Base-by-base conservation (phyloP, 2,888 invertebrate genomes). In the Diarsia rubi region DNA sequence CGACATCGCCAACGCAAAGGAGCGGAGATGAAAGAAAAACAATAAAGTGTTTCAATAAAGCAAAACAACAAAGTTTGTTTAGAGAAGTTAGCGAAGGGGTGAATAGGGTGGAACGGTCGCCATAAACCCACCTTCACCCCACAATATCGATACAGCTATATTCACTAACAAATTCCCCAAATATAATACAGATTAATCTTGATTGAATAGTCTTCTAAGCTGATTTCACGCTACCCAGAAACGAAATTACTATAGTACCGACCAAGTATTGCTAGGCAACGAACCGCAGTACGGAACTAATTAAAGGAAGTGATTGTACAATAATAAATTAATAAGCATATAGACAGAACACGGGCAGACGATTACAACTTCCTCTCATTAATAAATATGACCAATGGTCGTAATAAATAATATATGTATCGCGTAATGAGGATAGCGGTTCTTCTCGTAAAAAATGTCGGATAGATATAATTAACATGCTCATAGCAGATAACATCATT, bases 1-100 rank as follows among this genome's bases (percentile, higher is more conserved):
- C 84, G 89, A 83, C 86, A 80, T 78, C 78, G 82, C 80, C 86
- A 85, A 87, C 84, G 91, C 92, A 93, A 94, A 93, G 91, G 90
- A 86, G 80, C 91, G 88, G 83, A 91, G 93, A 94, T 93, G 94
- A 95, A 95, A 95, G 94, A 93, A 95, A 94, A 95, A 95, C 94
- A 95, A 93, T 93, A 92, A 95, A 94, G 91, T 93, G 95, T 94
- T 95, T 94, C 94, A 94, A 95, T 94, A 95, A 93, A 92, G 92
- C 91, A 91, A 92, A 94, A 93, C 93, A 95, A 94, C 92, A 92
- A 95, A 95, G 92, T 95, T 95, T 93, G 93, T 94, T 94, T 89
- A 88, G 91, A 90, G 87, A 92, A 93, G 93, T 94, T 93, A 88
- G 90, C 88, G 83, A 91, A 88, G 88, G 90, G 90, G 89, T 87